Percentiles rank a stretch among this genome's conserved stretches.
These are phyloP conservation scores for Schizaphis graminum DNA, from an alignment of 2,888 invertebrate genomes.

Conservation along the genomic window DNA sequence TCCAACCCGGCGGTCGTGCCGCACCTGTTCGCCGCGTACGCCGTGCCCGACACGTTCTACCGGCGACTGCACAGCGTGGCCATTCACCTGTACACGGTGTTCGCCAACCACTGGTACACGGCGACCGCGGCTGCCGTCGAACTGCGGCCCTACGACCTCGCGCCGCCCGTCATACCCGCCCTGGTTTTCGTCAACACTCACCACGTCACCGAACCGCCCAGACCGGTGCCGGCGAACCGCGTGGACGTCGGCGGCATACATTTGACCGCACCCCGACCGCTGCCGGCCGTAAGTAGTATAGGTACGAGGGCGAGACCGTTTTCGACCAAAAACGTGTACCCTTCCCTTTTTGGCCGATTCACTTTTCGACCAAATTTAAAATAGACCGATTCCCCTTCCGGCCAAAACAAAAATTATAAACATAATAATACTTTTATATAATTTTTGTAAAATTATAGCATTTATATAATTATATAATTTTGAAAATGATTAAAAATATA, in stretches of 20 bases:
- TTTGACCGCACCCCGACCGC: background rate
- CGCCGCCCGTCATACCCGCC: conserved; percentile 5
- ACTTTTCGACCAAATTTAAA: no score
- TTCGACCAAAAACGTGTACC: no score
- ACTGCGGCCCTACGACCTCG: background rate
- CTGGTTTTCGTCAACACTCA: conserved; percentile 54
- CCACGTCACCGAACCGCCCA: conserved; percentile 16
- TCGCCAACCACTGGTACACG: background rate
- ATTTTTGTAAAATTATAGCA: no score
- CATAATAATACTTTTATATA: no score
- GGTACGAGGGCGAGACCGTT: no score
- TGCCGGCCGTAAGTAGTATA: conserved; percentile 50
- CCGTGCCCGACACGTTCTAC: conserved; percentile 8
- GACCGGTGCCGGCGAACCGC: conserved; percentile 12
- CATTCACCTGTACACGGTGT: conserved; percentile 1
- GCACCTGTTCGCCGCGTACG: background rate
- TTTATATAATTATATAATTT: no score
- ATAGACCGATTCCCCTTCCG: no score
- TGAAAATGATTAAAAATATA: no score
- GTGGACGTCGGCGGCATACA: conserved; percentile 52
- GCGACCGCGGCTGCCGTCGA: background rate
- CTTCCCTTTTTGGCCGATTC: no score
- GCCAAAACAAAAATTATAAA: no score
- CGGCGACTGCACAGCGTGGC: conserved; percentile 15
- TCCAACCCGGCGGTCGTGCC: conserved; percentile 6